A percentile compares a stretch with the other conserved stretches of the same genome.
Conservation (phyloP, 1,140 invertebrate species). For the Metopolophium dirhodum region DNA sequence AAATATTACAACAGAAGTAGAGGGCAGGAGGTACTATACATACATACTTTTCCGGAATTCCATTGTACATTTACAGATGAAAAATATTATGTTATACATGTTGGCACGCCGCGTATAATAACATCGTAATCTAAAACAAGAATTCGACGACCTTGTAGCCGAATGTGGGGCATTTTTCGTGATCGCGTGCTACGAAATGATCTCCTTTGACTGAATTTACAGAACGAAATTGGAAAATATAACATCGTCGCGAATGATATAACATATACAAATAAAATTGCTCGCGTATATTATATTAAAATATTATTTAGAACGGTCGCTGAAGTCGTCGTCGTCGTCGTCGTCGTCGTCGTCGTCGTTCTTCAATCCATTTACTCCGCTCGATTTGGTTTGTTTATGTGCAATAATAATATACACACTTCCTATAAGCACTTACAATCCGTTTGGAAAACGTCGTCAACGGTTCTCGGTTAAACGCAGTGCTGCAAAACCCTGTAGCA, state of each 20-base stretch:
- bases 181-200: conserved; percentile 20
- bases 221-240: not conserved
- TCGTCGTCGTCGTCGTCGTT: not conserved
- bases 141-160: conserved; percentile 12
- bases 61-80: not conserved
- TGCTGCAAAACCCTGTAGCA: no score
- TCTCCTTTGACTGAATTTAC: not conserved
- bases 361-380: not conserved
- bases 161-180: conserved; percentile 25
- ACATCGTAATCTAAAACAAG: conserved; percentile 21
- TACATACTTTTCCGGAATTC: not conserved
- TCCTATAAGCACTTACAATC: no score
- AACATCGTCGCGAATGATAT: not conserved
- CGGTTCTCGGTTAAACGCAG: not conserved
- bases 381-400: not conserved
- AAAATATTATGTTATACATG: conserved; percentile 21
- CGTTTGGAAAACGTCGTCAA: not conserved
- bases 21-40: not conserved
- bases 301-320: not conserved
- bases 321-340: not conserved
- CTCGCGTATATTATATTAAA: not conserved
- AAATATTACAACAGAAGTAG: not conserved
- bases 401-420: no score
- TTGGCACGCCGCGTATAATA: not conserved
- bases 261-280: not conserved